These are phyloP conservation scores for Nineta flava DNA, from an alignment of 2,888 invertebrate species.

Conservation along the genomic window DNA sequence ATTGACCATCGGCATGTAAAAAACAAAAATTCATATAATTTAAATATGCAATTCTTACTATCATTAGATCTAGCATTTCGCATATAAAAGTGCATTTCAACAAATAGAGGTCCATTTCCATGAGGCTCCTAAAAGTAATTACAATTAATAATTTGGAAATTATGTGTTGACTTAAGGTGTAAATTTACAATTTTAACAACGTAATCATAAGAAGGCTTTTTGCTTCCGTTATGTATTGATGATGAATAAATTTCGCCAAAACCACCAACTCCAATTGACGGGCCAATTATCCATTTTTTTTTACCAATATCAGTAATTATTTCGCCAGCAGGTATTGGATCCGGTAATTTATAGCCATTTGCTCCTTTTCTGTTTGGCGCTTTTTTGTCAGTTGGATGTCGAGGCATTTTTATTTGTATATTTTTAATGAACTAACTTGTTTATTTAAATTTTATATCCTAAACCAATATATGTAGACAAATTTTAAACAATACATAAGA, in stretches of 20 bases:
- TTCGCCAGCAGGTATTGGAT: constrained; percentile 58
- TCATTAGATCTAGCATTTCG: constrained; percentile 54
- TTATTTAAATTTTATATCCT: neutral
- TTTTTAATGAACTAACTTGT: neutral
- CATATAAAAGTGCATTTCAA: constrained; percentile 83
- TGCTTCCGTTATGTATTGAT: constrained; percentile 35
- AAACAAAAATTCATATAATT: neutral
- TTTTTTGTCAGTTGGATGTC: constrained; percentile 2
- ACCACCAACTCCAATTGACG: constrained; percentile 79
- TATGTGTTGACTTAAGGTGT: neutral
- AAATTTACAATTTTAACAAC: constrained; percentile 66
- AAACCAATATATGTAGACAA: neutral
- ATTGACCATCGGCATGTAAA: too few relatives aligned
- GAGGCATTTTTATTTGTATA: too few relatives aligned
- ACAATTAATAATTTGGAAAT: neutral
- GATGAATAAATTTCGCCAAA: constrained; percentile 90
- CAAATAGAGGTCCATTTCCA: constrained; percentile 85
- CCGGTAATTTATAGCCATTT: constrained; percentile 44
- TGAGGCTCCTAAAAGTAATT: constrained; percentile 58
- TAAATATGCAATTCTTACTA: constrained; percentile 30
- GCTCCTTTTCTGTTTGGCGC: constrained; percentile 21
- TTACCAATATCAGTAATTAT: constrained; percentile 60
- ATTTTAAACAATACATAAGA: neutral
- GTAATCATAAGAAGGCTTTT: constrained; percentile 38
- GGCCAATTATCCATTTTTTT: constrained; percentile 72